Base-by-base conservation (phyloP, 2,797 vertebrate genomes). In the Fistularia tabacaria region DNA sequence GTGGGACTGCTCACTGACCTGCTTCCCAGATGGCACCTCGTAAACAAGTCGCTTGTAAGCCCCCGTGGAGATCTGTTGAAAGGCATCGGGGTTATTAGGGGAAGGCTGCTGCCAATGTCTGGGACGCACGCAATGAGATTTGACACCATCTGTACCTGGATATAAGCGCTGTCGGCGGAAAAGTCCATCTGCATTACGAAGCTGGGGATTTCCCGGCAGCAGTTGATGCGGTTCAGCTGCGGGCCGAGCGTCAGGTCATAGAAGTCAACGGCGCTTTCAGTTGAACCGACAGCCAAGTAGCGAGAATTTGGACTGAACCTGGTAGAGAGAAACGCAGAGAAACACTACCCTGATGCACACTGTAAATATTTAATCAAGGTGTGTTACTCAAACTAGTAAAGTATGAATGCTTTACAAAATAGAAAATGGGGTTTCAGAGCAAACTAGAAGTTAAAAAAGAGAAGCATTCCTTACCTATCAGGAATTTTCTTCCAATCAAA, bases 141-240 rank as follows among this genome's bases (percentile, higher is more conserved):
- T 25, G 25, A 25, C 25, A 25, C 25, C 25, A 25, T 42, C 0
- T 10, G 1, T 73, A 92, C 91, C 90, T 92, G 91, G 64, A 92
- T 64, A 50, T 85, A 88, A 60, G 64, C 53, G 76, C 90, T 93
- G 54, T 99, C 95, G 0, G 96, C 96, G 55, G 96, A 97, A 68
- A 98, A 98, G 85, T 99, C 96, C 92, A 99, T 97, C 77, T 97
- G 95, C 81, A 97, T 92, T 62, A 98, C 94, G 36, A 98, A 99
- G 86, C 95, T 95, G 62, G 94, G 93, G 60, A 98, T 94, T 76
- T 98, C 95, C 84, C 93, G 93, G 90, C 97, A 98, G 83, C 94
- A 94, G 91, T 95, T 95, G 82, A 96, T 93, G 54, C 97, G 92
- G 88, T 94, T 96, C 14, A 99, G 91, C 38, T 95, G 92, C 1